Evolutionary conservation across 1,140 invertebrate genomes (phyloP).

Genomic region (Gonatopus flavifemur): DNA sequence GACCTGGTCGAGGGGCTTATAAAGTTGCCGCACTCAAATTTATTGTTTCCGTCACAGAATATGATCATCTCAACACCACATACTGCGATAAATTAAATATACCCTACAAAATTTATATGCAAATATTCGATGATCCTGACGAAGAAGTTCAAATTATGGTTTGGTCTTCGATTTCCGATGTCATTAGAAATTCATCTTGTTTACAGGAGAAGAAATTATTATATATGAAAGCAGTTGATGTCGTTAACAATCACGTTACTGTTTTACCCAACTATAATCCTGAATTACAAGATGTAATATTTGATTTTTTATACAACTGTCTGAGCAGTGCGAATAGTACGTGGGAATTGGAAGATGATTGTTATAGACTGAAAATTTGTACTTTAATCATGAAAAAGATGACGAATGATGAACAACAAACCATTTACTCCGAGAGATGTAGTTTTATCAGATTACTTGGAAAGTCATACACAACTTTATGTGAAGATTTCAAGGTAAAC

Average conservation of each 20-base stretch:
- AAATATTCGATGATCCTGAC: constrained; percentile 17
- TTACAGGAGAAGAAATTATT: constrained; percentile 6
- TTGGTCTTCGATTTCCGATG: constrained; percentile 31
- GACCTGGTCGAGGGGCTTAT: constrained; percentile 36
- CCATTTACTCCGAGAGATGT: constrained; percentile 26
- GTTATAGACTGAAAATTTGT: constrained; percentile 12
- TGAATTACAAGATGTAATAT: constrained; percentile 37
- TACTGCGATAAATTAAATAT: not conserved
- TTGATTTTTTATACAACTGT: constrained; percentile 34
- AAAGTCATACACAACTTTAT: constrained; percentile 29
- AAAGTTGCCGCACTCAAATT: constrained; percentile 31
- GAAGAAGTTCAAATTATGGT: constrained; percentile 27
- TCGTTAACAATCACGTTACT: constrained; percentile 9
- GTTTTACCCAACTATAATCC: constrained; percentile 20
- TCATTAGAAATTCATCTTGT: constrained; percentile 15
- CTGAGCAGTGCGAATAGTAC: constrained; percentile 10
- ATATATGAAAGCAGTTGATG: constrained; percentile 10
- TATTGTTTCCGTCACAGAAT: constrained; percentile 14
- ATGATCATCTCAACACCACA: constrained; percentile 6
- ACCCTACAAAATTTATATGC: constrained; percentile 11
- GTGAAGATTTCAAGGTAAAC: constrained; percentile 19
- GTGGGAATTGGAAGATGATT: not conserved
- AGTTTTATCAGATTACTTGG: constrained; percentile 40
- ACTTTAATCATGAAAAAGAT: constrained; percentile 18
- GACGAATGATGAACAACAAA: not conserved